A percentile compares a stretch with the other conserved stretches of the same genome.
These are phyloP conservation scores for Fopius arisanus DNA, from an alignment of 1,140 invertebrate genomes.

Conservation along the genomic window DNA sequence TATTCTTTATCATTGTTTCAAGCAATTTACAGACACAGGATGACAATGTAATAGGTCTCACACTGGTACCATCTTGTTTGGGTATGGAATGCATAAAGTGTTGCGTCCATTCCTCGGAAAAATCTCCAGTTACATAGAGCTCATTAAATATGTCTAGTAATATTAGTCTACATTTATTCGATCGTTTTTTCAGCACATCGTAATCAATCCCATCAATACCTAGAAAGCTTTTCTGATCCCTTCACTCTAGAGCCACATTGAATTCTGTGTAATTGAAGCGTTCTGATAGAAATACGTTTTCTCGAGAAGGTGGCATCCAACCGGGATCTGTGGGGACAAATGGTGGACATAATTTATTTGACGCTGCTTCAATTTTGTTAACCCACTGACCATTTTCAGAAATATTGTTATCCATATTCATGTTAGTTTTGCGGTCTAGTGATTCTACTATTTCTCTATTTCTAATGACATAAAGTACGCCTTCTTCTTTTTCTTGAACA, in stretches of 20 bases:
- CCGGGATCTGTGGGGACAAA: neutral
- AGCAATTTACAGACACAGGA: neutral
- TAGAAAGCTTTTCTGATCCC: neutral
- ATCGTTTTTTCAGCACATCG: neutral
- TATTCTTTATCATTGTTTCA: neutral
- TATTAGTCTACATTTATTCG: conserved; percentile 7
- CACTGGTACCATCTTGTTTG: neutral
- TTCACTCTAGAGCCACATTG: neutral
- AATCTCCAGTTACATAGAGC: neutral
- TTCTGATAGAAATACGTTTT: neutral
- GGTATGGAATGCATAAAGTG: conserved; percentile 1
- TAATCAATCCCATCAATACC: conserved; percentile 16
- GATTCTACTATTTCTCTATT: too few species aligned
- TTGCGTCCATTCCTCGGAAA: conserved; percentile 1
- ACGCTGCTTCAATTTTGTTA: neutral
- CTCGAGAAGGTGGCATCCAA: neutral
- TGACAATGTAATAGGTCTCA: neutral
- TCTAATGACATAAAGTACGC: neutral
- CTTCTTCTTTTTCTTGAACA: conserved; percentile 32
- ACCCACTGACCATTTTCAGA: neutral
- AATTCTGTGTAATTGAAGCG: neutral
- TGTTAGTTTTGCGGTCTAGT: neutral
- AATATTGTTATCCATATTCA: neutral
- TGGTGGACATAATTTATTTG: neutral
- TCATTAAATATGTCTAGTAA: conserved; percentile 29